Evolutionary conservation across 2,888 invertebrate species (phyloP), one percentile per base, ranked within the genome.

Genomic region (Drosophila pseudotakahashii): DNA sequence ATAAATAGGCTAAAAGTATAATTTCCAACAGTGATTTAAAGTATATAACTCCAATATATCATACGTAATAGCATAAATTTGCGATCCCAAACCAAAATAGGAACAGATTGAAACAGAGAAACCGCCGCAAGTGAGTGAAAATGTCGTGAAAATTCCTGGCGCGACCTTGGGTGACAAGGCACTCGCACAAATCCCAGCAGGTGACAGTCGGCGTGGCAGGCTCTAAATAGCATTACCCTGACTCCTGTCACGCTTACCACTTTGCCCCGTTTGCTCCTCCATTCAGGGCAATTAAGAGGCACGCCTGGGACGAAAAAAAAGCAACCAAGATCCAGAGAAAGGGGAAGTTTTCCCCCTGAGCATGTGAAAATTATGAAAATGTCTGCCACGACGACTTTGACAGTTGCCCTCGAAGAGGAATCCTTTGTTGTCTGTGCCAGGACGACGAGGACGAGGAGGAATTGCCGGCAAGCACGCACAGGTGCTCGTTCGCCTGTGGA

Each of bases 361-460:
- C 88, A 85, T 81, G 79, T 88, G 86, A 84, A 76, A 78, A 81
- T 88, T 76, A 79, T 81, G 82, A 77, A 84, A 81, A 75, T 88
- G 78, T 71, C 73, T 78, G 76, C 63, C 53, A 75, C 57, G 51
- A 71, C 57, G 51, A 71, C 67, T 72, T 62, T 85, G 83, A 79
- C 80, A 82, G 75, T 67, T 77, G 60, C 48, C 36, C 47, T 23
- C 58, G 50, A 36, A 23, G 45, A 42, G 44, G 66, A 85, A 85
- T 81, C 80, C 82, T 88, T 83, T 83, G 83, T 83, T 83, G 88
- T 88, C 86, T 85, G 74, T 70, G 42, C 62, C 62, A 44, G 54
- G 48, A 62, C 47, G 48, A 39, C 58, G 52, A 60, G 3, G 3
- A 14, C 34, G 48, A 36, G 19, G 61, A 32, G 32, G 73, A 88